Evolutionary conservation across 2,113 vertebrate species (phyloP).

Genomic region (Oncorhynchus gorbuscha): DNA sequence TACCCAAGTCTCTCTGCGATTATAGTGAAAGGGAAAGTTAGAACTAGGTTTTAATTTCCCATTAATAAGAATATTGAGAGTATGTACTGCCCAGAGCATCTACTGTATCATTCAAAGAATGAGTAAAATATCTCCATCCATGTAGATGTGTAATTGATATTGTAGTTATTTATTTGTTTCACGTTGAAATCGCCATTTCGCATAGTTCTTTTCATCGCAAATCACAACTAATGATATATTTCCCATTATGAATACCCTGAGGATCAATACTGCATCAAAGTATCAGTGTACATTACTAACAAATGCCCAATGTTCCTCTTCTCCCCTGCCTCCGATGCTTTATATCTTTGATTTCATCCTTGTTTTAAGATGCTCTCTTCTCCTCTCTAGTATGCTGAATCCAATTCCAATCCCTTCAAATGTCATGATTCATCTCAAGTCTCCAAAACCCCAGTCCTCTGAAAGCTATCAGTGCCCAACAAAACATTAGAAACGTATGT

Average conservation of each 20-base stretch:
- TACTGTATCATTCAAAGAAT: no score
- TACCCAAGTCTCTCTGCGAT: background rate
- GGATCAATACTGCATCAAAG: no score
- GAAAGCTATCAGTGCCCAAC: background rate
- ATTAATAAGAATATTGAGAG: no score
- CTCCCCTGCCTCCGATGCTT: no score
- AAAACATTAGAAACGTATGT: background rate
- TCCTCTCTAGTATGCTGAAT: slow-evolving; percentile 2
- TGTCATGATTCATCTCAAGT: background rate
- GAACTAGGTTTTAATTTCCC: no score
- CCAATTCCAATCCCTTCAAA: slow-evolving; percentile 5
- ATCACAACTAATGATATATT: no score
- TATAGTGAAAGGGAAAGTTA: background rate
- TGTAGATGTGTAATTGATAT: background rate
- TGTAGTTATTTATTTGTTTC: background rate
- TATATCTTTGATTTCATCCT: slow-evolving; percentile 1
- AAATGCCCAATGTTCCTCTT: no score
- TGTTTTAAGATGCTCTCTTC: background rate
- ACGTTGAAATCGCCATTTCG: background rate
- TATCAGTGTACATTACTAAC: no score
- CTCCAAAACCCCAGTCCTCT: background rate
- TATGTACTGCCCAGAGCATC: no score
- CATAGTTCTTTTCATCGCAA: no score
- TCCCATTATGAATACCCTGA: no score
- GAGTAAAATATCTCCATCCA: background rate